Evolutionary conservation across 2,797 vertebrate species (phyloP), one percentile per base, ranked within the genome.

Genomic region (Alectoris magna): DNA sequence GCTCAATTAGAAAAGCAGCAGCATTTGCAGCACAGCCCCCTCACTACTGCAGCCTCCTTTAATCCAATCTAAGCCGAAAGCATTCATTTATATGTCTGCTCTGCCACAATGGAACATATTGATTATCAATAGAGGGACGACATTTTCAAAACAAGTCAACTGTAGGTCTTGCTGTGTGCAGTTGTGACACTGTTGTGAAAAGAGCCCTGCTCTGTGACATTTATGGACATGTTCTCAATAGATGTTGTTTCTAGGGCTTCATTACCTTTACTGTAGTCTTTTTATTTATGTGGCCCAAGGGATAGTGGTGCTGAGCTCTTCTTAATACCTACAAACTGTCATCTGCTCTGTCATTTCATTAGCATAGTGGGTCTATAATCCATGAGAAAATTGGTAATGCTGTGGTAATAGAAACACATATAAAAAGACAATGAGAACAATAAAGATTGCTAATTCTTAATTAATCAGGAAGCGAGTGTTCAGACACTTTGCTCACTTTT

Each of bases 1-100:
- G 64, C 93, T 95, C 86, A 94, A 94, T 96, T 95, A 96, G 68
- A 95, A 92, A 94, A 87, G 58, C 41, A 78, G 62, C 58, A 68
- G 31, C 46, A 10, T 91, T 91, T 92, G 44, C 71, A 38, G 80
- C 53, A 56, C 64, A 87, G 41, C 85, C 81, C 77, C 67, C 51
- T 89, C 34, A 1, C 85, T 93, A 62, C 67, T 0, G 2, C 84
- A 60, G 58, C 43, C 58, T 90, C 36, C 84, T 94, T 90, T 90
- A 88, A 82, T 83, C 63, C 90, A 36, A 17, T 38, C 39, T 83
- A 44, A 75, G 67, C 64, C 26, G 66, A 92, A 95, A 83, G 60
- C 56, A 22, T 84, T 79, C 71, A 26, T 93, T 93, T 86, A 53
- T 67, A 60, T 49, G 70, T 91, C 79, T 75, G 46, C 67, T 88